Evolutionary conservation across 2,113 vertebrate species (phyloP), one percentile per base, ranked within the genome.

Genomic region (Pithys albifrons): DNA sequence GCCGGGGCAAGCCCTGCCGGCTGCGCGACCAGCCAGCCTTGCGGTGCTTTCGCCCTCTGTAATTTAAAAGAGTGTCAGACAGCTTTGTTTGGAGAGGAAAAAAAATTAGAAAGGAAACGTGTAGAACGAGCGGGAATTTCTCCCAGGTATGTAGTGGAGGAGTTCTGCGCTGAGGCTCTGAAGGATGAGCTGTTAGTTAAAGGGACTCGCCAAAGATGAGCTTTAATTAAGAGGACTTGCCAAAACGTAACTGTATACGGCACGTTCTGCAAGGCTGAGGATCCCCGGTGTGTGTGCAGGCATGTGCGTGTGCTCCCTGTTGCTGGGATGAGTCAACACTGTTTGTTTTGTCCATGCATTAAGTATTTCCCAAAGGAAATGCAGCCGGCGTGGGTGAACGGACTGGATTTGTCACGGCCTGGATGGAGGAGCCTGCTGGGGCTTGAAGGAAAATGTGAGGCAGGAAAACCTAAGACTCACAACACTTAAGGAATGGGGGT

Each of bases 341-440:
- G 62, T 92, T 91, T 94, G 12, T 73, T 66, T 49, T 41, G 33
- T 20, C 59, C 29, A 33, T 19, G 41, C 18, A 27, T 41, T 22
- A 29, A 82, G 27, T 25, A 5, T 92, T 93, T 90, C 86, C 92
- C 91, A 54, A 41, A 80, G 91, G 93, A 91, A 88, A 51, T 8
- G 49, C 67, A 70, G 74, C 39, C 37, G 10, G 15, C 1, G 18
- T 55, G 82, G 92, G 39, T 72, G 62, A 91, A 37, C 19, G 35
- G 59, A 18, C 45, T 45, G 91, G n/a, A 55, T 83, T 76, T 77
- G 64, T 55, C 58, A 10, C 12, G 76, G 13, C 61, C 27, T 48
- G 1, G 20, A 29, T n/a, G 69, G 67, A 93, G 45, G 52, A 37
- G 54, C 62, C 66, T 82, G 85, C 74, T 51, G 22, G 35, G 84